Evolutionary conservation across 1,140 invertebrate species (phyloP).

Genomic region (Saccostrea cuccullata): DNA sequence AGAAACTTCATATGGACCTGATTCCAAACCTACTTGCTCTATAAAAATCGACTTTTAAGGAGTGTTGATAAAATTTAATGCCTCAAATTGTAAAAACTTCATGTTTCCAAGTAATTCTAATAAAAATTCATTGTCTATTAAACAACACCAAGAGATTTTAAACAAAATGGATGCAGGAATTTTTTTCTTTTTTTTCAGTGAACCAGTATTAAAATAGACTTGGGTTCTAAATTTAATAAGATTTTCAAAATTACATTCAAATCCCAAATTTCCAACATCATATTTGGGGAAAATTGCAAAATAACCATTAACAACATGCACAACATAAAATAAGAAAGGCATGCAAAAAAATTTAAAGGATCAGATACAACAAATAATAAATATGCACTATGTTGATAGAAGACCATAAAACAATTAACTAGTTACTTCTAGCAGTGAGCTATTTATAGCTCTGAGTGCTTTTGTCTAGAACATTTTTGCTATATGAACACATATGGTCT

Average conservation of each 20-base stretch:
- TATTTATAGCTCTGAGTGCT: too few relatives aligned
- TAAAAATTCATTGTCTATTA: not conserved
- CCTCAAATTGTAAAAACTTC: constrained; percentile 37
- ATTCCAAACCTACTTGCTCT: not conserved
- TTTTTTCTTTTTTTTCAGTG: not conserved
- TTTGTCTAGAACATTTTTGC: too few relatives aligned
- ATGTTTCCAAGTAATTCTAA: not conserved
- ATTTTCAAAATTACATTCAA: not conserved
- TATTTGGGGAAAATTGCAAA: not conserved
- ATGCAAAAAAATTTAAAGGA: not conserved
- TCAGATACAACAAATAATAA: constrained; percentile 1
- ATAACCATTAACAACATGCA: constrained; percentile 8
- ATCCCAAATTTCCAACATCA: constrained; percentile 23
- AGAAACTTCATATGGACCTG: not conserved
- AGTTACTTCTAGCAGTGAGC: too few relatives aligned
- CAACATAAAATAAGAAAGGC: not conserved
- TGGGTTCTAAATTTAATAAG: not conserved
- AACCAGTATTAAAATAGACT: not conserved
- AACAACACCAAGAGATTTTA: not conserved
- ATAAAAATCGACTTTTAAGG: not conserved
- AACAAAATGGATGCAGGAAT: not conserved
- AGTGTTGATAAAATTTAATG: not conserved
- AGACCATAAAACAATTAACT: too few relatives aligned
- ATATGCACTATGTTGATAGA: too few relatives aligned
- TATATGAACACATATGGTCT: too few relatives aligned